These are phyloP conservation scores for Kryphioiulus occultus DNA, from an alignment of 2,888 invertebrate species.

Conservation along the genomic window DNA sequence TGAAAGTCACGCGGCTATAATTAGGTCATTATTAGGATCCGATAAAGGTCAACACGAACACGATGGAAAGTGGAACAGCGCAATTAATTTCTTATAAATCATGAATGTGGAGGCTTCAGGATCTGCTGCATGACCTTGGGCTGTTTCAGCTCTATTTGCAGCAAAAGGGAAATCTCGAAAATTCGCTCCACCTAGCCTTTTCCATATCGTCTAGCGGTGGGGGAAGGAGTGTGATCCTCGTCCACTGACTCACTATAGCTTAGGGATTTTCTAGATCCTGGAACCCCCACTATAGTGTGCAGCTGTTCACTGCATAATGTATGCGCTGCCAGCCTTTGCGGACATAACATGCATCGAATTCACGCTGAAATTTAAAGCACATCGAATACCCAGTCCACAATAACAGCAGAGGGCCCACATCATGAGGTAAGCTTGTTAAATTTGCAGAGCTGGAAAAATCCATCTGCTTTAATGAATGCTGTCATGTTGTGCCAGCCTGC, in stretches of 20 bases:
- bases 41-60: not conserved
- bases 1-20: not conserved
- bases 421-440: not conserved
- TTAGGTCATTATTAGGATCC: not conserved
- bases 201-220: not conserved
- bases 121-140: not conserved
- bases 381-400: not conserved
- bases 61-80: not conserved
- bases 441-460: not conserved
- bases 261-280: not conserved
- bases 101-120: not conserved
- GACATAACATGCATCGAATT: not conserved
- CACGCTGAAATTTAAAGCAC: not conserved
- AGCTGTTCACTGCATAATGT: not conserved
- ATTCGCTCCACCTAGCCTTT: not conserved
- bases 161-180: conserved; percentile 7
- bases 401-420: not conserved
- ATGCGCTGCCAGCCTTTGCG: not conserved
- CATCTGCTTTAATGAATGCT: not conserved
- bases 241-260: not conserved
- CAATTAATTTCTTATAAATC: conserved; percentile 18
- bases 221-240: not conserved
- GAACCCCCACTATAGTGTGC: not conserved
- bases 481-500: not conserved
- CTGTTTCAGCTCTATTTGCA: conserved; percentile 14